Evolutionary conservation across 2,113 vertebrate genomes (phyloP).

Genomic region (Myotis davidii): DNA sequence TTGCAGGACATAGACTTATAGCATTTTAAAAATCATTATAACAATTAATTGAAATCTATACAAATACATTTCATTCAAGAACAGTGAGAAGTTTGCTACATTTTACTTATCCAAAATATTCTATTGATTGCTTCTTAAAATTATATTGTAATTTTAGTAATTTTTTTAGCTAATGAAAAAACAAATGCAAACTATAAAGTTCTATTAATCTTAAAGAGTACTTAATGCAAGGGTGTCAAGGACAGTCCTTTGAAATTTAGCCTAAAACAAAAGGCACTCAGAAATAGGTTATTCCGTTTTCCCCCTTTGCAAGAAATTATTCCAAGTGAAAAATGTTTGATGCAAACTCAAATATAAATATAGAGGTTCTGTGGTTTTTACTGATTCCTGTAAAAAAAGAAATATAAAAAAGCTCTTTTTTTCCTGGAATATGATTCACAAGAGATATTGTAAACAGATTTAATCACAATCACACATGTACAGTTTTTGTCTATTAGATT

Average conservation of each 20-base stretch:
- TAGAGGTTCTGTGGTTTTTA: constrained; percentile 80
- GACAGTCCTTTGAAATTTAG: constrained; percentile 67
- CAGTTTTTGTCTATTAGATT: constrained; percentile 59
- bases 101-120: constrained; percentile 40
- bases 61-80: neutral
- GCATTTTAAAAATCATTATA: neutral
- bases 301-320: constrained; percentile 69
- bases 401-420: constrained; percentile 69
- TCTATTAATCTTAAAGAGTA: neutral
- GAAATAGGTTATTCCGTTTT: constrained; percentile 62
- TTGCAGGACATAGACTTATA: neutral
- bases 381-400: constrained; percentile 76
- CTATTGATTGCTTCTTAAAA: constrained; percentile 2
- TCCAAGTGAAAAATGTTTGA: constrained; percentile 82
- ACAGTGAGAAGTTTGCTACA: neutral
- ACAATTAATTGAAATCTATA: constrained; percentile 43
- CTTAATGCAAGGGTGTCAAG: constrained; percentile 44
- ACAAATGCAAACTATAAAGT: neutral
- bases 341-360: constrained; percentile 84
- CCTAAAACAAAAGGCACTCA: constrained; percentile 75
- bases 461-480: constrained; percentile 78
- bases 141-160: neutral
- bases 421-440: constrained; percentile 84
- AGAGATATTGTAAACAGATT: constrained; percentile 81
- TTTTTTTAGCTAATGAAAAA: neutral